A percentile compares a stretch with the other conserved stretches of the same genome.
Conservation (phyloP, 1,140 invertebrate genomes). For the Pemphigus obesinymphae region DNA sequence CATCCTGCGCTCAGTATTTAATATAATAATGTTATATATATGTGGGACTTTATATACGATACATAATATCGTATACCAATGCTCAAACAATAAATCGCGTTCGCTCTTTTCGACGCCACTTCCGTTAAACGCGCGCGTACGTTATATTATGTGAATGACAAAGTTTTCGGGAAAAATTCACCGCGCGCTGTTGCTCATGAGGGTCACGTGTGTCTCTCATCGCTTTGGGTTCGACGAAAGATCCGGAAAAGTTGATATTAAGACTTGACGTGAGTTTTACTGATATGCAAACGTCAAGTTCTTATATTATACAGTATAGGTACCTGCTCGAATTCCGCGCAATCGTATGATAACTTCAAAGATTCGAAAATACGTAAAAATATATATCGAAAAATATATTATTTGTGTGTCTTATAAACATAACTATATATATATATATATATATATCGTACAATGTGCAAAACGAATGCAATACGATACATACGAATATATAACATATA, state of each 20-base stretch:
- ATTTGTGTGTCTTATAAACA: too few species aligned
- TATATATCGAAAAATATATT: too few species aligned
- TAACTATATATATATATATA: background rate
- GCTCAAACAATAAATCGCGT: constrained; percentile 22
- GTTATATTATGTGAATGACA: background rate
- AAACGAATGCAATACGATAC: too few species aligned
- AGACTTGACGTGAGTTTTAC: background rate
- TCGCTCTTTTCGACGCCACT: constrained; percentile 1
- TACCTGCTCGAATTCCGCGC: background rate
- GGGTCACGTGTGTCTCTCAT: background rate
- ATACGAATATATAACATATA: too few species aligned
- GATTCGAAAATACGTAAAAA: too few species aligned
- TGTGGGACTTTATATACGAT: background rate
- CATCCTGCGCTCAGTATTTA: constrained; percentile 8
- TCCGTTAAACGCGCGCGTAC: background rate
- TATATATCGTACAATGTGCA: background rate
- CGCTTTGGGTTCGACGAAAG: background rate
- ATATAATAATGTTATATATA: background rate
- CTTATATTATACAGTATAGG: background rate
- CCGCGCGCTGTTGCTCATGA: background rate
- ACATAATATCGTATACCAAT: background rate
- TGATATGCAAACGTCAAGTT: background rate
- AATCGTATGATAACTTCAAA: too few species aligned
- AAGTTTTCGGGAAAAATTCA: constrained; percentile 20
- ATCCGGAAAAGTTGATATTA: background rate